Base-by-base conservation (phyloP, 2,113 vertebrate genomes). In the Nettapus auritus region DNA sequence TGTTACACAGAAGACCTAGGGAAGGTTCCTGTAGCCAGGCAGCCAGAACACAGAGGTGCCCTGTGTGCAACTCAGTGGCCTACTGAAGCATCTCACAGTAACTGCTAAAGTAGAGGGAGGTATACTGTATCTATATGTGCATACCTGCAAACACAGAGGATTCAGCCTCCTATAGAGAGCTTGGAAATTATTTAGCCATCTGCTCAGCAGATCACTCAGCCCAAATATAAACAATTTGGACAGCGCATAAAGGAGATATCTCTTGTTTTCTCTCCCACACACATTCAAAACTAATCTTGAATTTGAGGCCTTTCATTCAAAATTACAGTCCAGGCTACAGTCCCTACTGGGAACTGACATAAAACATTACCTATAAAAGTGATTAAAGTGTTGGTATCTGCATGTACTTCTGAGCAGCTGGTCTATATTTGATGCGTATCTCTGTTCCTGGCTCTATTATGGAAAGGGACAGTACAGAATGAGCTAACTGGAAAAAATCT, bases 151-250 rank as follows among this genome's bases (percentile, higher is more conserved):
- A 68, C 52, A 42, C 63, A 71, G 67, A 81, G n/a, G 23, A 89
- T 56, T 78, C 78, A 75, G 15, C 19, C 44, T 87, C 78, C 80
- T 90, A 21, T 38, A 57, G 88, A 52, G 86, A 94, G 9, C 31
- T 62, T 79, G 50, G 69, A 89, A 89, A 88, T 90, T 52, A 82
- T 95, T 94, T 88, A 77, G 36, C 56, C 88, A 93, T 94, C 84
- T 92, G 78, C 75, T 95, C 53, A 66, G 74, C 86, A 94, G 63
- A 92, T 91, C 88, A 88, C 20, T 89, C 34, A 77, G 26, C 86
- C 73, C 83, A 90, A 94, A 87, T 78, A 93, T 52, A 95, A 94
- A 79, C 46, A 86, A 62, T 93, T 86, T 92, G 77, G 86, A 91
- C 56, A 67, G 56, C 11, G 83, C 13, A 88, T 87, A 73, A 85